phyloP scores from a whole-genome alignment of 2,797 vertebrate genomes.

The Acrocephalus scirpaceus region DNA sequence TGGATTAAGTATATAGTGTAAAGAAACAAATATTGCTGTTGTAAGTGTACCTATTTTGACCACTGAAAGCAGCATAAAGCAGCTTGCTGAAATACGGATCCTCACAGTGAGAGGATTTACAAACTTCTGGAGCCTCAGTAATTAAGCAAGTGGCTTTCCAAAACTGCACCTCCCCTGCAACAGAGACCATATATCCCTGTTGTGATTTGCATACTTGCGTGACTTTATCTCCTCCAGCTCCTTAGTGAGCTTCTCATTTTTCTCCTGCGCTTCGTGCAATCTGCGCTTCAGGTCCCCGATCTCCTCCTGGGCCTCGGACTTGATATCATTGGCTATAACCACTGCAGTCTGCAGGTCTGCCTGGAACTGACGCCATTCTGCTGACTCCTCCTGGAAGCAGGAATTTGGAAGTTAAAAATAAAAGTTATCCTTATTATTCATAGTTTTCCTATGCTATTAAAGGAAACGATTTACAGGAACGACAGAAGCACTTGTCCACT shows the following conservation, averaged over 20 bases:
- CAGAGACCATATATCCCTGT: background rate
- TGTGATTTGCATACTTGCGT: constrained; percentile 85
- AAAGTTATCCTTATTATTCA: background rate
- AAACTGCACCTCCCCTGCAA: background rate
- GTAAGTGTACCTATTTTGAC: background rate
- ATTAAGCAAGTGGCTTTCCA: background rate
- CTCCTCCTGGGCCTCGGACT: constrained; percentile 96
- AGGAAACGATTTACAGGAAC: background rate
- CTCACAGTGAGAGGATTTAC: background rate
- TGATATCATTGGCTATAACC: constrained; percentile 96
- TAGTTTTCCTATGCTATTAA: background rate
- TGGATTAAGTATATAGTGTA: background rate
- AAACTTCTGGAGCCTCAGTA: background rate
- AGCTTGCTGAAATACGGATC: background rate
- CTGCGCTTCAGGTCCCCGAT: constrained; percentile 92
- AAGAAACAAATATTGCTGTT: background rate
- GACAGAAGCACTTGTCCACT: background rate
- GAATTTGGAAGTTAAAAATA: background rate
- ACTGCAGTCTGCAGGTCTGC: constrained; percentile 95
- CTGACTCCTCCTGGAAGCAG: constrained; percentile 88
- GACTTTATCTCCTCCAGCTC: constrained; percentile 94
- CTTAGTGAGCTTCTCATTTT: constrained; percentile 92
- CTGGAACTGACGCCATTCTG: constrained; percentile 97
- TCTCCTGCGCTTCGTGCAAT: constrained; percentile 89
- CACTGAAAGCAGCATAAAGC: background rate